Evolutionary conservation across 2,888 invertebrate species (phyloP).

Genomic region (Allophyes oxyacanthae): DNA sequence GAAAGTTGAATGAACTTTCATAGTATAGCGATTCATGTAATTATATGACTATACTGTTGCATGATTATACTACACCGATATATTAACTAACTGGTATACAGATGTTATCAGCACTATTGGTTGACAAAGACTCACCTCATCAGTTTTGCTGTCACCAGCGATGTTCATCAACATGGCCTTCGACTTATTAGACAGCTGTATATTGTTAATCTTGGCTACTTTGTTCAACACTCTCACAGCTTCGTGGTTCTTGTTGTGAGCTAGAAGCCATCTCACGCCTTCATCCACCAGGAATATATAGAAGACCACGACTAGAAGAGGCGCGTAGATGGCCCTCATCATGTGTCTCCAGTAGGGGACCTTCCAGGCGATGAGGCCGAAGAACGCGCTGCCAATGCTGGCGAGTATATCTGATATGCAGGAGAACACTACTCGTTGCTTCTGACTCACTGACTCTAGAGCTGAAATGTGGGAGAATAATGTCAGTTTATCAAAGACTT

Average conservation of each 20-base stretch:
- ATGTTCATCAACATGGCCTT: slow-evolving; percentile 81
- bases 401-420: slow-evolving; percentile 79
- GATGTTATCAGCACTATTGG: too few relatives aligned
- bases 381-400: slow-evolving; percentile 91
- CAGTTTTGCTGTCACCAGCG: slow-evolving; percentile 69
- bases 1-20: slow-evolving; percentile 20
- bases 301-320: slow-evolving; percentile 91
- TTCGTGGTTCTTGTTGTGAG: slow-evolving; percentile 91
- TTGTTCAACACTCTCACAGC: slow-evolving; percentile 91
- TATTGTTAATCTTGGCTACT: slow-evolving; percentile 91
- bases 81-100: too few relatives aligned
- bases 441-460: slow-evolving; percentile 80
- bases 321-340: slow-evolving; percentile 92
- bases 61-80: too few relatives aligned
- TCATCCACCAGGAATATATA: slow-evolving; percentile 94
- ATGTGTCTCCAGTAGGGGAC: slow-evolving; percentile 92
- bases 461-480: slow-evolving; percentile 66
- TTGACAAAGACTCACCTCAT: slow-evolving; percentile 60
- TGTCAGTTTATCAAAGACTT: too few relatives aligned
- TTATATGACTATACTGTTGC: too few relatives aligned
- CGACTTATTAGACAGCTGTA: slow-evolving; percentile 87
- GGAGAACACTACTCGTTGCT: slow-evolving; percentile 80
- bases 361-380: slow-evolving; percentile 92
- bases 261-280: slow-evolving; percentile 94
- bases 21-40: too few relatives aligned